These are phyloP conservation scores for Passer domesticus DNA, from an alignment of 2,113 vertebrate genomes.

Conservation along the genomic window DNA sequence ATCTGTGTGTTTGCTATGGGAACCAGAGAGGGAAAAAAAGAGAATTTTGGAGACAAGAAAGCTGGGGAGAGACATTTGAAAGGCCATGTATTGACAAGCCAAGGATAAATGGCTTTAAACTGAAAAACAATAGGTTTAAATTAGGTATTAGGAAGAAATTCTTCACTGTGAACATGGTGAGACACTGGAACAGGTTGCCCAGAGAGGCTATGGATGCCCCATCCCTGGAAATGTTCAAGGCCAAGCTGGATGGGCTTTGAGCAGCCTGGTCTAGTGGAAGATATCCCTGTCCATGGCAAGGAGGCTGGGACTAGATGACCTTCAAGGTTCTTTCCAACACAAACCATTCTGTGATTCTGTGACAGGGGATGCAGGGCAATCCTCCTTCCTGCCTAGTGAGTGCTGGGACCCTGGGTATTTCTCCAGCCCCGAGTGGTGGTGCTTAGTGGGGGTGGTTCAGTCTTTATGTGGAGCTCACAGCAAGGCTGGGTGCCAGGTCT, in stretches of 20 bases:
- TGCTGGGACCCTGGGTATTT: background rate
- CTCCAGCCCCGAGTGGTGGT: background rate
- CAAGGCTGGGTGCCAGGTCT: background rate
- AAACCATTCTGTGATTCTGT: background rate
- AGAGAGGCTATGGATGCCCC: background rate
- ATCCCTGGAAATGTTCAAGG: background rate
- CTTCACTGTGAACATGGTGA: background rate
- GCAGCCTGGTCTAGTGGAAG: background rate
- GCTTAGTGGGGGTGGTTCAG: fast-evolving
- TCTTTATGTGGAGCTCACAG: background rate
- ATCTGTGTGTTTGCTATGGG: background rate
- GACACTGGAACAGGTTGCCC: background rate
- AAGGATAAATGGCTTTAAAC: background rate
- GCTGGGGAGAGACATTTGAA: background rate
- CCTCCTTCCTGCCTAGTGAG: background rate
- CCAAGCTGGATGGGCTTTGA: background rate
- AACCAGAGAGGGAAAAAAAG: background rate
- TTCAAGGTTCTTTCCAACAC: background rate
- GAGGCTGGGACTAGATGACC: background rate
- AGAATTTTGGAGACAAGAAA: background rate
- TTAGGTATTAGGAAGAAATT: background rate
- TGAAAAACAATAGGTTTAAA: background rate
- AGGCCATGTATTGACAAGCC: background rate
- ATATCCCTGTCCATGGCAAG: background rate
- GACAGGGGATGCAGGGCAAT: background rate